phyloP scores from a whole-genome alignment of 2,888 invertebrate species.

The Drosophila falleni region DNA sequence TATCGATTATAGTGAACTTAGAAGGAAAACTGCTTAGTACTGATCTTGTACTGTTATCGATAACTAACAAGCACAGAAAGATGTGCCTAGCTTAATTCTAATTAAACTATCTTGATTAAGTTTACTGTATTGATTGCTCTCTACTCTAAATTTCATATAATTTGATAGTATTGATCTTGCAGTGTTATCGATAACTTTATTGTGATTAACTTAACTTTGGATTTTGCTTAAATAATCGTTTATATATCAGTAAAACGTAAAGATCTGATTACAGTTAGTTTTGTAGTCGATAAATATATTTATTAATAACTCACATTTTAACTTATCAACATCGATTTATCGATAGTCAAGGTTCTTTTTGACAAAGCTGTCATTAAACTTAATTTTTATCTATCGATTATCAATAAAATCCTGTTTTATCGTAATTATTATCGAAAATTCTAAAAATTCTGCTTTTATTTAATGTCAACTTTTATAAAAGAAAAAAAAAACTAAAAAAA shows the following conservation, averaged over 20 bases:
- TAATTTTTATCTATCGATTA: too few relatives aligned
- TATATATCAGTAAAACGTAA: background rate
- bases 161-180: background rate
- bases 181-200: background rate
- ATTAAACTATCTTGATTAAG: background rate
- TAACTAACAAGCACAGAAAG: background rate
- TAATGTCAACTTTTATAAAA: too few relatives aligned
- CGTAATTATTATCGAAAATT: background rate
- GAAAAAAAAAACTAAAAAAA: too few relatives aligned
- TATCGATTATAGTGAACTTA: background rate
- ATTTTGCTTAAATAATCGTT: background rate
- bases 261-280: too few relatives aligned
- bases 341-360: too few relatives aligned
- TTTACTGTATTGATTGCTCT: background rate
- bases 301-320: background rate
- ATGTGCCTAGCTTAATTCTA: background rate
- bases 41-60: background rate
- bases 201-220: too few relatives aligned
- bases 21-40: background rate
- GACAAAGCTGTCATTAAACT: too few relatives aligned
- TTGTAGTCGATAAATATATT: too few relatives aligned
- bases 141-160: background rate
- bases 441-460: too few relatives aligned
- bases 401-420: background rate
- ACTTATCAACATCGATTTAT: background rate